phyloP scores from a whole-genome alignment of 2,888 invertebrate species.

The Rhodophaea formosa region DNA sequence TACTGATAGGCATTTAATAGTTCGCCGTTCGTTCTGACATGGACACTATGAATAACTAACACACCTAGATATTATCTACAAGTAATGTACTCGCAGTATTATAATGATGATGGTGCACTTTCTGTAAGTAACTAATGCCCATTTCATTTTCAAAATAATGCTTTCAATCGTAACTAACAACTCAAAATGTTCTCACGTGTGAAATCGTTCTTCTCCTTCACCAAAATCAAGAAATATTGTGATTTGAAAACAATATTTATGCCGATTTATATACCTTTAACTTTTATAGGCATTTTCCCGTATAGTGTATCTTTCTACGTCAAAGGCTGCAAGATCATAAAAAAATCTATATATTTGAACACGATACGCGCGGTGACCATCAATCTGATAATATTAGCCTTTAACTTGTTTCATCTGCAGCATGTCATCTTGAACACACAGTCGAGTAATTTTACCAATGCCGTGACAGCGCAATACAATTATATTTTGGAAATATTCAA shows the following conservation, averaged over 20 bases:
- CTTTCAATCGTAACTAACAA: not conserved
- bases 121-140: constrained; percentile 9
- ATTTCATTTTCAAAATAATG: not conserved
- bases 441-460: constrained; percentile 43
- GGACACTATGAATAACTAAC: constrained; percentile 34
- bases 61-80: constrained; percentile 23
- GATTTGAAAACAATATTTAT: constrained; percentile 17
- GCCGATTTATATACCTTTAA: constrained; percentile 32
- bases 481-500: constrained; percentile 53
- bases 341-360: constrained; percentile 9
- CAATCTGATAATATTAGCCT: constrained; percentile 40
- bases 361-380: constrained; percentile 36
- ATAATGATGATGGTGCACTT: constrained; percentile 11
- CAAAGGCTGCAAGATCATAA: constrained; percentile 7
- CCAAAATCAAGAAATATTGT: not conserved
- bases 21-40: constrained; percentile 25
- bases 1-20: constrained; percentile 31
- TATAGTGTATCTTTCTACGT: constrained; percentile 34
- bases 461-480: constrained; percentile 54
- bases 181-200: constrained; percentile 13
- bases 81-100: constrained; percentile 24
- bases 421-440: constrained; percentile 41
- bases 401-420: constrained; percentile 46
- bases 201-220: constrained; percentile 13
- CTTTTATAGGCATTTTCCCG: constrained; percentile 38